Conservation (phyloP, 2,113 vertebrate species). For the Psittacula cyanocephala region DNA sequence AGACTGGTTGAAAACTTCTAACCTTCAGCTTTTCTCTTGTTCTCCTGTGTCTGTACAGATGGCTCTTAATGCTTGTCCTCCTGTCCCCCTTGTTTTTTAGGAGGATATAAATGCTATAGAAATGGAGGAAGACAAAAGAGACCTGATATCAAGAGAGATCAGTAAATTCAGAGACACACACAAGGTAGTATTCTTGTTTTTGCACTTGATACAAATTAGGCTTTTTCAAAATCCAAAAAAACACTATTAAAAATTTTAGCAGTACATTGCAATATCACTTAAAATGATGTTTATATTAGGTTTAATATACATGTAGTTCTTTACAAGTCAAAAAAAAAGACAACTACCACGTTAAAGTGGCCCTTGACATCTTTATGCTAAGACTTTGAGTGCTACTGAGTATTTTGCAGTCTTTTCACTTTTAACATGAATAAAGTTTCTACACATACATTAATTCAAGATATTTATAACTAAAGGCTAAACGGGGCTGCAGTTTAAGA, state of each 20-base stretch:
- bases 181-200: slow-evolving; percentile 93
- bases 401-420: slow-evolving; percentile 74
- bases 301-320: slow-evolving; percentile 65
- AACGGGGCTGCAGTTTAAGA: slow-evolving; percentile 70
- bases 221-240: slow-evolving; percentile 76
- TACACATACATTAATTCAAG: slow-evolving; percentile 72
- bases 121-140: slow-evolving; percentile 99
- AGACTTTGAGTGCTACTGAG: slow-evolving; percentile 65
- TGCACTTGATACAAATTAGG: slow-evolving; percentile 76
- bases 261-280: slow-evolving; percentile 73
- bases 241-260: slow-evolving; percentile 70
- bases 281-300: slow-evolving; percentile 71
- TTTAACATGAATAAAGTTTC: slow-evolving; percentile 71
- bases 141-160: slow-evolving; percentile 99
- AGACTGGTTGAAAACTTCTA: slow-evolving; percentile 69
- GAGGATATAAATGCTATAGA: slow-evolving; percentile 99
- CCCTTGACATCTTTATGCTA: slow-evolving; percentile 60
- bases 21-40: slow-evolving; percentile 70
- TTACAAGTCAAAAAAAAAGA: slow-evolving; percentile 57
- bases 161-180: slow-evolving; percentile 99
- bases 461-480: slow-evolving; percentile 66
- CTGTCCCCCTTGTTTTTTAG: slow-evolving; percentile 75
- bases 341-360: slow-evolving; percentile 72
- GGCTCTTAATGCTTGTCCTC: slow-evolving; percentile 68
- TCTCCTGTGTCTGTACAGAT: slow-evolving; percentile 46